Evolutionary conservation across 2,113 vertebrate species (phyloP), one percentile per base, ranked within the genome.

Genomic region (Melanerpes formicivorus): DNA sequence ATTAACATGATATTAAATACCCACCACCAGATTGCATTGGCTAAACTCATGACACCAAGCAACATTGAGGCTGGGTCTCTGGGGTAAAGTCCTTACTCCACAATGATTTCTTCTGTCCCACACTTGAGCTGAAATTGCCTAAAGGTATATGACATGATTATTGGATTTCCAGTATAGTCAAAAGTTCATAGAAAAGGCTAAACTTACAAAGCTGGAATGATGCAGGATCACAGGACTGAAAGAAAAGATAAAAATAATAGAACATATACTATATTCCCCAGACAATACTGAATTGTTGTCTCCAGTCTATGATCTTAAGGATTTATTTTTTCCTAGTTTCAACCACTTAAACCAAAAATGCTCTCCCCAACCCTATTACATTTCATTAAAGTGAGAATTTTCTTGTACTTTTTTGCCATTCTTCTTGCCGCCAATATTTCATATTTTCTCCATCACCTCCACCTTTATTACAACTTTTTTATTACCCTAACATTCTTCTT

Each of bases 281-380:
- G n/a, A 55, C 1, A 72, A 18, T 14, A 65, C 0, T n/a, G 10
- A 64, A 37, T 55, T 87, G 5, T 55, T 81, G 16, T 62, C 14
- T 76, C 21, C 13, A 19, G 10, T 34, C n/a, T 78, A 1, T 46
- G 30, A 92, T 77, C 34, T 79, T 18, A 67, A 66, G 19, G 3
- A 4, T 87, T 88, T 78, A 2, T 59, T 70, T 65, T 70, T 65
- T 55, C 14, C 18, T 63, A 29, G 16, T 59, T 13, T 58, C 14
- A 79, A 15, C 6, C 52, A 73, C 26, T 63, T 63, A 84, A 89
- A 40, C 29, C 12, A 63, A 23, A 7, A 27, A 10, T 32, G 3
- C 4, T 91, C 1, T 62, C 3, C 15, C 17, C 7, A 2, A 2
- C 3, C 2, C 1, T 40, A 23, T n/a, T 62, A 15, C 4, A 21